These are phyloP conservation scores for Gobiocypris rarus DNA, from an alignment of 2,113 vertebrate genomes.

Conservation along the genomic window DNA sequence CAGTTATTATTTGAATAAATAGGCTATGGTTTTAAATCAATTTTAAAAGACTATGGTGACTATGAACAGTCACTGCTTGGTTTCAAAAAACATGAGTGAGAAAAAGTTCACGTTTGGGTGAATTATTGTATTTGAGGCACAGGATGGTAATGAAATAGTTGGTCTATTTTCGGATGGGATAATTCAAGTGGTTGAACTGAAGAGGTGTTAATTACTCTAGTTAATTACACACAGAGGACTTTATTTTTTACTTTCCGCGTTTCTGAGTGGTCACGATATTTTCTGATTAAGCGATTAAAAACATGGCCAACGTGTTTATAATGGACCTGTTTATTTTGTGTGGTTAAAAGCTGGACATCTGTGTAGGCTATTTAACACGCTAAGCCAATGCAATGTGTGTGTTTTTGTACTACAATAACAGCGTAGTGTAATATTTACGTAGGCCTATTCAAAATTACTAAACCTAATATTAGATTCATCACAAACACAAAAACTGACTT, in stretches of 20 bases:
- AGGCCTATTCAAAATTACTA: background rate
- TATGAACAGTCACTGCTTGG: background rate
- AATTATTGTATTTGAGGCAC: background rate
- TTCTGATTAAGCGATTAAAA: background rate
- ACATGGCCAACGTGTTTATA: background rate
- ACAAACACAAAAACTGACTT: background rate
- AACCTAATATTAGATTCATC: background rate
- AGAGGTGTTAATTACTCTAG: conserved; percentile 25
- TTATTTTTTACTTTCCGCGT: conserved; percentile 6
- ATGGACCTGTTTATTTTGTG: background rate
- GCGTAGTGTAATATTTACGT: background rate
- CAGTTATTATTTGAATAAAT: too few relatives aligned
- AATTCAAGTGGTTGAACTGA: background rate
- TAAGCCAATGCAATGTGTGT: background rate
- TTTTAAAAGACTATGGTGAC: too few relatives aligned
- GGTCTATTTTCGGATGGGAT: background rate
- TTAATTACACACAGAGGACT: conserved; percentile 6
- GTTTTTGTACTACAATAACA: background rate
- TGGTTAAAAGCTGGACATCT: conserved; percentile 7
- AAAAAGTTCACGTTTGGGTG: background rate
- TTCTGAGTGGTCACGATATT: background rate
- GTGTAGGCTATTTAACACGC: background rate
- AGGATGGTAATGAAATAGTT: background rate
- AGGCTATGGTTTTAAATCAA: too few relatives aligned
- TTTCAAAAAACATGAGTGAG: background rate